phyloP scores from a whole-genome alignment of 2,113 vertebrate species.

The Motacilla tschutschensis region DNA sequence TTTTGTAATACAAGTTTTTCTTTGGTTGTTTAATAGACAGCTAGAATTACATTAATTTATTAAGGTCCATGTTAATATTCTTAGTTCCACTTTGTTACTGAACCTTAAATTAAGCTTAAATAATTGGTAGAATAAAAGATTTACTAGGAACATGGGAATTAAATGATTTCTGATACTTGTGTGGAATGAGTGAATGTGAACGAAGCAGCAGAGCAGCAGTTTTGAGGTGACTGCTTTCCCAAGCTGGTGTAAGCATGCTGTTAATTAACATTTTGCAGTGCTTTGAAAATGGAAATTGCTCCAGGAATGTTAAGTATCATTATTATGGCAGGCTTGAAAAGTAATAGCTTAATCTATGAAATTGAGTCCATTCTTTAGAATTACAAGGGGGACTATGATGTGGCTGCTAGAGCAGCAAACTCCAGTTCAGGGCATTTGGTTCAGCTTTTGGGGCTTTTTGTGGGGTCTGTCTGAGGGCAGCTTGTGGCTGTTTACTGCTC shows the following conservation, averaged over 20 bases:
- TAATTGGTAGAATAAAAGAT: not conserved
- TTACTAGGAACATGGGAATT: not conserved
- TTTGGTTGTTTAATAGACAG: not conserved
- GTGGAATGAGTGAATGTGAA: not conserved
- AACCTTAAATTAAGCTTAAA: not conserved
- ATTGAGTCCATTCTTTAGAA: not conserved
- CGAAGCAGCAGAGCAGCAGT: not conserved
- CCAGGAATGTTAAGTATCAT: slow-evolving; percentile 12
- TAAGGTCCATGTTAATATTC: not conserved
- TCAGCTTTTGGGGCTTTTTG: not conserved
- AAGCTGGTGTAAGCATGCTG: not conserved
- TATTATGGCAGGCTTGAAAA: slow-evolving; percentile 32
- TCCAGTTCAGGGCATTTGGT: not conserved
- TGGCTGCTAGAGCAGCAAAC: not conserved
- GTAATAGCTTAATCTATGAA: slow-evolving; percentile 24
- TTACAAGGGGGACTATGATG: not conserved
- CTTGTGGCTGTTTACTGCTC: not conserved
- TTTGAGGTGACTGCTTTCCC: slow-evolving; percentile 14
- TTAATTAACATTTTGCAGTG: slow-evolving; percentile 44
- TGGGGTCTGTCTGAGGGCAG: not conserved
- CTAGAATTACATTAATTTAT: not conserved
- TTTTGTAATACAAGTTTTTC: not conserved
- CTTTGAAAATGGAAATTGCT: slow-evolving; percentile 40
- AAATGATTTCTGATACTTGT: not conserved
- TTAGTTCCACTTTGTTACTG: slow-evolving; percentile 4